Conservation (phyloP, 2,888 invertebrate genomes). For the Aquatica leii region DNA sequence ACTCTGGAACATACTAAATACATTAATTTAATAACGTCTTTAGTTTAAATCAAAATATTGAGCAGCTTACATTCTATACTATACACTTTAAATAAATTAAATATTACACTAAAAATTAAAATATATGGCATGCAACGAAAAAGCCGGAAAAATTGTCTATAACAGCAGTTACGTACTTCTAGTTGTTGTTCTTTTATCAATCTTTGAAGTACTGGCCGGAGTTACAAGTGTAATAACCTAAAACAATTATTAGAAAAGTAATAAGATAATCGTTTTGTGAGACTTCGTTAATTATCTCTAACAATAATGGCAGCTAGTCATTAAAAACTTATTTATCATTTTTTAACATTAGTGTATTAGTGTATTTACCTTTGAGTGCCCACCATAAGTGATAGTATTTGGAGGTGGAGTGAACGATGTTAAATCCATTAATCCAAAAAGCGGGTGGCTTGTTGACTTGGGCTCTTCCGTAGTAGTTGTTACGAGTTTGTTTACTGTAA, state of each 20-base stretch:
- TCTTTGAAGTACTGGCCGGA: conserved; percentile 37
- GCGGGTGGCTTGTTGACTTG: conserved; percentile 59
- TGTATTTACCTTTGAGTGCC: conserved; percentile 71
- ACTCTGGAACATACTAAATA: conserved; percentile 21
- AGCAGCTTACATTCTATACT: not conserved
- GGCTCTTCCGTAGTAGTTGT: conserved; percentile 53
- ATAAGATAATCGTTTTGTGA: conserved; percentile 42
- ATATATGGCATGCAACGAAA: not conserved
- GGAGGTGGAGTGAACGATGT: conserved; percentile 64
- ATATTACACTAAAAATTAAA: no score
- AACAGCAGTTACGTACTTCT: no score
- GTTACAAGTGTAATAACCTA: conserved; percentile 52
- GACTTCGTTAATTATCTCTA: conserved; percentile 23
- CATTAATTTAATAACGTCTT: conserved; percentile 9
- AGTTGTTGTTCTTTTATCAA: no score
- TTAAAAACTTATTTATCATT: no score
- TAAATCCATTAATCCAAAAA: conserved; percentile 64
- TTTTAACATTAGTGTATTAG: no score
- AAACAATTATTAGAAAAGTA: conserved; percentile 22
- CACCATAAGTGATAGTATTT: conserved; percentile 66
- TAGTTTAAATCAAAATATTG: not conserved
- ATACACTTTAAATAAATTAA: not conserved
- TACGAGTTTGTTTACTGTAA: conserved; percentile 69
- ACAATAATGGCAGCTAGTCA: no score
- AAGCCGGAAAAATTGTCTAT: no score